Evolutionary conservation across 2,888 invertebrate species (phyloP).

Genomic region (Bellardia bayeri): DNA sequence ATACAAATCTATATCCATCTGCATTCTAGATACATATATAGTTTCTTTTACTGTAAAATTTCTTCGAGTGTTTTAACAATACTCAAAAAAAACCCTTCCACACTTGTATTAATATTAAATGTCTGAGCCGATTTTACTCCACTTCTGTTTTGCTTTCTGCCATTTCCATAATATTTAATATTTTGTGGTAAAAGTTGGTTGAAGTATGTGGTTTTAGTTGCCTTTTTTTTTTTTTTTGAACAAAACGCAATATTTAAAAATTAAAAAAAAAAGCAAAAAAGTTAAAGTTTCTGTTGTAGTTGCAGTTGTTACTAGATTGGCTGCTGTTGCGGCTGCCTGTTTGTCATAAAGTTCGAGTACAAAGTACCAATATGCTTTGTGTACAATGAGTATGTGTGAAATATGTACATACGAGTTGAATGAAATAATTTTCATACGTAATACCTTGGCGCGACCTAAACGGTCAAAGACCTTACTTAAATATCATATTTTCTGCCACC

Average conservation of each 20-base stretch:
- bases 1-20: no score
- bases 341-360: constrained; percentile 58
- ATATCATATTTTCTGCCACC: not conserved
- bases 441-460: constrained; percentile 69
- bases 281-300: constrained; percentile 26
- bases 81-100: not conserved
- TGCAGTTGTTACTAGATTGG: constrained; percentile 5
- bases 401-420: constrained; percentile 27
- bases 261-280: constrained; percentile 3
- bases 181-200: constrained; percentile 43
- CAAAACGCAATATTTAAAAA: constrained; percentile 39
- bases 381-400: not conserved
- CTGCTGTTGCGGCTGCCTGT: constrained; percentile 34
- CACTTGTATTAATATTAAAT: constrained; percentile 63
- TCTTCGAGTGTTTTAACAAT: not conserved
- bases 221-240: not conserved
- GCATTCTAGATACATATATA: no score
- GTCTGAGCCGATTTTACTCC: constrained; percentile 68
- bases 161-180: constrained; percentile 51
- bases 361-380: constrained; percentile 48
- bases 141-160: constrained; percentile 37
- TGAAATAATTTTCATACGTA: constrained; percentile 56
- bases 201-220: constrained; percentile 16
- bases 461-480: constrained; percentile 71
- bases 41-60: not conserved